These are phyloP conservation scores for Choloepus hoffmanni DNA, from an alignment of 2,113 vertebrate genomes.

Conservation along the genomic window DNA sequence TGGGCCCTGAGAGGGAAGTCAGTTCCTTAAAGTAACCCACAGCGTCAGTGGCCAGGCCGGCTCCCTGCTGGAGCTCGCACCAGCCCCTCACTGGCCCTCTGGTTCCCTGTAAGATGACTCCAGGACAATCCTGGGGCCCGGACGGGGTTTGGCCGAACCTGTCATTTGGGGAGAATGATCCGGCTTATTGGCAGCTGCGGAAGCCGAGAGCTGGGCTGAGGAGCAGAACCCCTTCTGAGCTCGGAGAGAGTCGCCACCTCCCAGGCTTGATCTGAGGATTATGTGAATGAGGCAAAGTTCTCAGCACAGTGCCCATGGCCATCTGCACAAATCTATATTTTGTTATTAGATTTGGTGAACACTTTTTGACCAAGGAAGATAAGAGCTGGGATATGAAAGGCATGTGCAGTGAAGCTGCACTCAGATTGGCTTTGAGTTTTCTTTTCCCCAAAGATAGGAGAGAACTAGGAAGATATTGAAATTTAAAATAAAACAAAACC, in stretches of 20 bases:
- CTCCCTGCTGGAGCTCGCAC: not conserved
- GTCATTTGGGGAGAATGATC: not conserved
- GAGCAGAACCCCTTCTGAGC: not conserved
- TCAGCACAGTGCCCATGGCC: not conserved
- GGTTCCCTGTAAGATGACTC: not conserved
- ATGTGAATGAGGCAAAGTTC: not conserved
- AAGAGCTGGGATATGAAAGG: too few species aligned
- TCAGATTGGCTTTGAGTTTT: not conserved
- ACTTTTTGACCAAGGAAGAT: not conserved
- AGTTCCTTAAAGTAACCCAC: not conserved
- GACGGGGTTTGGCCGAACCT: not conserved
- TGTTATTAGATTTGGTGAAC: not conserved
- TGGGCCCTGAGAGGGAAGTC: not conserved
- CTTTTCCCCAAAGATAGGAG: not conserved
- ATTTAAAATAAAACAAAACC: not conserved
- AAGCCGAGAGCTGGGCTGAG: not conserved
- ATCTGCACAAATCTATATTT: not conserved
- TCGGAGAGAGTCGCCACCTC: accelerated
- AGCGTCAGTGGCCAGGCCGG: not conserved
- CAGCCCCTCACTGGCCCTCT: not conserved
- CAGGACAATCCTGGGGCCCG: not conserved
- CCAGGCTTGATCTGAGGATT: accelerated
- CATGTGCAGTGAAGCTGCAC: not conserved
- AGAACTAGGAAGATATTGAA: not conserved
- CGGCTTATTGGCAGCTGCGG: not conserved